These are phyloP conservation scores for Taurulus bubalis DNA, from an alignment of 2,113 vertebrate species.

Conservation along the genomic window DNA sequence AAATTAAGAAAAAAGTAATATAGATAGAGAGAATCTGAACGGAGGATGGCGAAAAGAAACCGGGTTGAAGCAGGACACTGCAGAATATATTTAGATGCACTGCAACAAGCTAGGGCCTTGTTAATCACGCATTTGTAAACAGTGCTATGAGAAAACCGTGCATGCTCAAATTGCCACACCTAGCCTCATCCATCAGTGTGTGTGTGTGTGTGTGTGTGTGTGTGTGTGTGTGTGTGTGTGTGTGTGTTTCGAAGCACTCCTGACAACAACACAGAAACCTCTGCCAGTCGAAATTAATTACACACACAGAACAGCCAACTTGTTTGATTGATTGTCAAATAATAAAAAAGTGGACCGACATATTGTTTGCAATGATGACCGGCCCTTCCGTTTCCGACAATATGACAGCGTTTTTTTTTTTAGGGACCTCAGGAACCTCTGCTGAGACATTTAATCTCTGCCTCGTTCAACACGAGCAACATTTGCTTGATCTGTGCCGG, in stretches of 20 bases:
- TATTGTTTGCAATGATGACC: neutral
- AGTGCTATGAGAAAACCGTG: neutral
- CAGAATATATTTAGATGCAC: neutral
- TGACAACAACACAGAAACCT: neutral
- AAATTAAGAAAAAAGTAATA: neutral
- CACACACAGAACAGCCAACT: neutral
- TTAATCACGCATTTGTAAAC: constrained; percentile 8
- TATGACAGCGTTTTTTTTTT: neutral
- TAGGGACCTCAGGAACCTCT: neutral
- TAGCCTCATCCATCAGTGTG: constrained; percentile 9
- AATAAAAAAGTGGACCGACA: neutral
- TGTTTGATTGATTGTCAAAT: neutral
- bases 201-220: neutral
- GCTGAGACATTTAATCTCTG: constrained; percentile 7
- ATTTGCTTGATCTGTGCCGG: constrained; percentile 24
- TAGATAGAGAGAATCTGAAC: neutral
- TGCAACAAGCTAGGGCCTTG: neutral
- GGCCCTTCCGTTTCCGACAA: neutral
- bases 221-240: neutral
- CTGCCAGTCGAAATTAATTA: neutral
- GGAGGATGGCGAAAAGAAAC: neutral
- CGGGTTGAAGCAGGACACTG: neutral
- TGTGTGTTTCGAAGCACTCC: neutral
- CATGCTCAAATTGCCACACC: constrained; percentile 5
- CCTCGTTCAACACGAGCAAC: constrained; percentile 16